A percentile compares a stretch with the other conserved stretches of the same genome.
Evolutionary conservation across 1,140 invertebrate genomes (phyloP).

Genomic region (Cydia splendana): DNA sequence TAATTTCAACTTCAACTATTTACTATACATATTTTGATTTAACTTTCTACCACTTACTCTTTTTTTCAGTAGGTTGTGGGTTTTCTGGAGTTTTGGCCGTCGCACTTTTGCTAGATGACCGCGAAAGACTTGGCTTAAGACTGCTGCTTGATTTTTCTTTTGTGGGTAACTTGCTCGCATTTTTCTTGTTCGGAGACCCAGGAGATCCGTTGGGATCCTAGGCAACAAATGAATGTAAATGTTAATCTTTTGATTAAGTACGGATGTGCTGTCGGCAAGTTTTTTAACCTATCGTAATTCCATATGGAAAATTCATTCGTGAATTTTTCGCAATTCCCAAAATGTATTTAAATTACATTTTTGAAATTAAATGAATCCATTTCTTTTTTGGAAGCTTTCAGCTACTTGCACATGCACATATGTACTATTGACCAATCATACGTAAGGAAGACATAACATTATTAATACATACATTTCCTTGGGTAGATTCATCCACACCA

Average conservation of each 20-base stretch:
- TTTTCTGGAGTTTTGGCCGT: slow-evolving; percentile 85
- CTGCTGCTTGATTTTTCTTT: slow-evolving; percentile 76
- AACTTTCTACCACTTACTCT: slow-evolving; percentile 81
- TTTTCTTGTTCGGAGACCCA: slow-evolving; percentile 82
- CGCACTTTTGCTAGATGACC: slow-evolving; percentile 82
- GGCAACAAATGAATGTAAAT: slow-evolving; percentile 21
- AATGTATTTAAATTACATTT: too few relatives aligned
- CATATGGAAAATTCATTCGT: too few relatives aligned
- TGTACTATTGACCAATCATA: not conserved
- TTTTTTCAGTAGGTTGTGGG: slow-evolving; percentile 83
- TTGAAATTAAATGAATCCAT: not conserved
- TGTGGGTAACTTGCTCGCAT: slow-evolving; percentile 80
- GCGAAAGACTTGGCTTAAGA: slow-evolving; percentile 80
- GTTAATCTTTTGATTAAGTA: too few relatives aligned
- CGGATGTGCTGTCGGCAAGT: too few relatives aligned
- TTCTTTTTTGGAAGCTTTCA: not conserved
- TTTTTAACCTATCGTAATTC: too few relatives aligned
- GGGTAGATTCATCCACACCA: slow-evolving; percentile 87
- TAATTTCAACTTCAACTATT: not conserved
- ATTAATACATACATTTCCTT: slow-evolving; percentile 83
- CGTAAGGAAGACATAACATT: not conserved
- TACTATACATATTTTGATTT: too few relatives aligned
- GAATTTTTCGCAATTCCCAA: too few relatives aligned
- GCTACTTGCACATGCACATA: too few relatives aligned
- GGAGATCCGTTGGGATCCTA: slow-evolving; percentile 82